Evolutionary conservation across 2,797 vertebrate species (phyloP).

Genomic region (Semaprochilodus insignis): DNA sequence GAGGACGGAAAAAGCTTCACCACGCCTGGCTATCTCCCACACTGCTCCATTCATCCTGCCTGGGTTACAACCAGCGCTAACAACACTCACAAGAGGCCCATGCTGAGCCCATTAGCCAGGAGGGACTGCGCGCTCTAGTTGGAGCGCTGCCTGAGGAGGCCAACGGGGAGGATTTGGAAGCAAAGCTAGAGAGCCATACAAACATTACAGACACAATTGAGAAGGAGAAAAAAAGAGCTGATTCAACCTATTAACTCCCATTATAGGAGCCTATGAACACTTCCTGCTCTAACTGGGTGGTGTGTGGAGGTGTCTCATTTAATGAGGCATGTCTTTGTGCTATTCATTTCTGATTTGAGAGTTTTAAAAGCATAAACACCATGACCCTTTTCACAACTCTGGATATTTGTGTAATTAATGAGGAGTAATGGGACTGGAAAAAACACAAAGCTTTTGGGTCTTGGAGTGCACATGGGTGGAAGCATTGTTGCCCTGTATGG

Average conservation of each 20-base stretch:
- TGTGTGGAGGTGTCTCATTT: constrained; percentile 38
- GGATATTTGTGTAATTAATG: constrained; percentile 38
- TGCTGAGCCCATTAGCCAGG: constrained; percentile 60
- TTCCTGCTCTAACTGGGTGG: constrained; percentile 41
- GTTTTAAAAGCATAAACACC: constrained; percentile 31
- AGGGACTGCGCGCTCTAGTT: constrained; percentile 59
- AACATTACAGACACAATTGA: constrained; percentile 48
- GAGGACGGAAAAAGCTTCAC: constrained; percentile 42
- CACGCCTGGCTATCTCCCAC: constrained; percentile 46
- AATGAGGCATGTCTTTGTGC: constrained; percentile 37
- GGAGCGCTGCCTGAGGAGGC: constrained; percentile 57
- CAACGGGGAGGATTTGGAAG: constrained; percentile 53
- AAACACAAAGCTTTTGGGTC: constrained; percentile 6
- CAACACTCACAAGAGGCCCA: constrained; percentile 56
- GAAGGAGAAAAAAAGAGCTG: constrained; percentile 19
- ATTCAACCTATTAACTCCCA: constrained; percentile 54
- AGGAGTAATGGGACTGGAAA: constrained; percentile 27
- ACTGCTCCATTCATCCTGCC: constrained; percentile 54
- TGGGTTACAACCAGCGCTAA: constrained; percentile 58
- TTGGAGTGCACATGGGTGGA: not conserved
- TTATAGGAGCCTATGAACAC: constrained; percentile 40
- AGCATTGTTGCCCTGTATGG: constrained; percentile 1
- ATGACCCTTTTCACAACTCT: constrained; percentile 16
- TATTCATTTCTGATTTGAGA: constrained; percentile 36
- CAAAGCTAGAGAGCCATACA: constrained; percentile 53